phyloP scores from a whole-genome alignment of 2,113 vertebrate genomes.

The Ornithorhynchus anatinus region DNA sequence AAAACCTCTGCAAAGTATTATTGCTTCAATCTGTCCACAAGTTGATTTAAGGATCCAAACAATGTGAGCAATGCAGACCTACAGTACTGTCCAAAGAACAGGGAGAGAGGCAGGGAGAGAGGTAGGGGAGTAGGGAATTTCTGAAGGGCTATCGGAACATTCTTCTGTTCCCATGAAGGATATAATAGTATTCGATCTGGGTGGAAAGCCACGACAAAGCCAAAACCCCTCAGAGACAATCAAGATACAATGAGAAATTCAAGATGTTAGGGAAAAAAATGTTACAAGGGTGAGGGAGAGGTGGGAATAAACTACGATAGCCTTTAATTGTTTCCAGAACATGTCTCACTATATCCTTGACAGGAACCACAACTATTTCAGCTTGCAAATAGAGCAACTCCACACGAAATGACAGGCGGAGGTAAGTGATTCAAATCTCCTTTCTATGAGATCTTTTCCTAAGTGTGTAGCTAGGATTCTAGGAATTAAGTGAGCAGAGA shows the following conservation, averaged over 20 bases:
- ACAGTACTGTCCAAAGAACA: conserved; percentile 5
- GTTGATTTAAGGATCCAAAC: background rate
- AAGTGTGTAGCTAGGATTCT: background rate
- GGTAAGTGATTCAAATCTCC: background rate
- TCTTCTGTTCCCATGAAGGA: background rate
- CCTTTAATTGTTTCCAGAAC: conserved; percentile 46
- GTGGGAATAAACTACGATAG: conserved; percentile 12
- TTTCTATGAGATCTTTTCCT: background rate
- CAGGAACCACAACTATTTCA: conserved; percentile 17
- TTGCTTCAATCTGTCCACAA: background rate
- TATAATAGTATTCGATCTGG: background rate
- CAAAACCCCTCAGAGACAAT: background rate
- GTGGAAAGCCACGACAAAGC: conserved; percentile 1
- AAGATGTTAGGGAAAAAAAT: conserved; percentile 7
- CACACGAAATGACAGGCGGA: background rate
- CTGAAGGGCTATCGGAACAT: background rate
- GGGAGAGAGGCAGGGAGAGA: conserved; percentile 8
- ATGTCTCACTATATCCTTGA: background rate
- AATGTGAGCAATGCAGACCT: background rate
- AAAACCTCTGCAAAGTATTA: background rate
- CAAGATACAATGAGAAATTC: conserved; percentile 2
- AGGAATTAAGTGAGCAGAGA: background rate
- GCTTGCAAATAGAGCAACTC: background rate
- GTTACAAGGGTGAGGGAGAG: background rate
- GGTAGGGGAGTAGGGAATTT: background rate